phyloP scores from a whole-genome alignment of 2,113 vertebrate species.

The Passer domesticus region DNA sequence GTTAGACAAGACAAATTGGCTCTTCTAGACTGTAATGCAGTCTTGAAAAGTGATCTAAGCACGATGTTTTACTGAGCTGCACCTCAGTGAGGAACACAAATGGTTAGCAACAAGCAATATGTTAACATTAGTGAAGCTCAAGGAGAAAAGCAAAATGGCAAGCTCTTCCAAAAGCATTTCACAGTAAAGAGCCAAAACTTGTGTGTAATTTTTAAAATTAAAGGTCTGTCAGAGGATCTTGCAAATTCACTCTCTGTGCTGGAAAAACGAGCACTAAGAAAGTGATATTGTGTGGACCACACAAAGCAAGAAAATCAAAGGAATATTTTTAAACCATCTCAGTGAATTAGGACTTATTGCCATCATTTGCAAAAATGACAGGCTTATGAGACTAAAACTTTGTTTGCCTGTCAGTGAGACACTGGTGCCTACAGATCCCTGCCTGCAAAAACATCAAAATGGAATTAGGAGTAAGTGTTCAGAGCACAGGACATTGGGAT shows the following conservation, averaged over 20 bases:
- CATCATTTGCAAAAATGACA: not conserved
- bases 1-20: not conserved
- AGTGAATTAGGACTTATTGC: not conserved
- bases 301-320: not conserved
- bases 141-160: not conserved
- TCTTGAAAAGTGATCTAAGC: not conserved
- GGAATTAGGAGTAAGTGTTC: not conserved
- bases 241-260: not conserved
- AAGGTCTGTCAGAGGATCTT: not conserved
- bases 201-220: not conserved
- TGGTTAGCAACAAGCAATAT: fast-evolving
- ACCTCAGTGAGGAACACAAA: not conserved
- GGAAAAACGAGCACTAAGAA: not conserved
- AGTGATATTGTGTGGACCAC: not conserved
- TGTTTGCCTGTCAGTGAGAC: not conserved
- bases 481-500: not conserved
- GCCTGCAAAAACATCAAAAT: not conserved
- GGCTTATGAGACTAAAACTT: not conserved
- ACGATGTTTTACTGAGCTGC: not conserved
- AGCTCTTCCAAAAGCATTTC: not conserved
- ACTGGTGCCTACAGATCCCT: not conserved
- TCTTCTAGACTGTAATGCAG: not conserved
- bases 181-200: not conserved
- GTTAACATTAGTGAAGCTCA: not conserved
- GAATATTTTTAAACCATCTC: not conserved